These are phyloP conservation scores for Eupithecia dodoneata DNA, from an alignment of 2,888 invertebrate genomes.

Conservation along the genomic window DNA sequence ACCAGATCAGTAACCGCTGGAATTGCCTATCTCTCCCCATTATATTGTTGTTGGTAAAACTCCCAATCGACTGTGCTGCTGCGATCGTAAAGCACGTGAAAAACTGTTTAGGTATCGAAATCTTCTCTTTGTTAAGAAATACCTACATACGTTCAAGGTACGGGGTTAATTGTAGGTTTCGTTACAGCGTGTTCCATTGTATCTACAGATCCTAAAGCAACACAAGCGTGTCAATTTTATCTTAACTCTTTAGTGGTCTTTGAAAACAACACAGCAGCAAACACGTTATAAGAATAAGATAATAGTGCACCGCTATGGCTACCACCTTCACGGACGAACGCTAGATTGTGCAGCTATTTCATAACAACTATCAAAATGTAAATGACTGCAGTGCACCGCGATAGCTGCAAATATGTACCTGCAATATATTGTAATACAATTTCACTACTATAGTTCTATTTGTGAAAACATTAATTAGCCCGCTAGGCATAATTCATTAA, in stretches of 20 bases:
- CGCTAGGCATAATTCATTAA: slow-evolving; percentile 21
- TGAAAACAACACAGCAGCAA: neutral
- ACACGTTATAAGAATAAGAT: neutral
- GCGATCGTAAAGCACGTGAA: neutral
- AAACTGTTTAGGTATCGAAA: neutral
- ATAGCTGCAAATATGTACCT: slow-evolving; percentile 26
- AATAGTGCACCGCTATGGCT: slow-evolving; percentile 36
- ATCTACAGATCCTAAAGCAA: neutral
- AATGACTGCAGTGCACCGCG: slow-evolving; percentile 39
- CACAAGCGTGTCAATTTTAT: neutral
- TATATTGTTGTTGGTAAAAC: slow-evolving; percentile 47
- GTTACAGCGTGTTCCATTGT: neutral
- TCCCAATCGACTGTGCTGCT: neutral
- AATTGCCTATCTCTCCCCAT: slow-evolving; percentile 69
- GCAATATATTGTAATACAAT: slow-evolving; percentile 33
- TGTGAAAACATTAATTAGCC: slow-evolving; percentile 33
- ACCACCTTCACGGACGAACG: slow-evolving; percentile 34
- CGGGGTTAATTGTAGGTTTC: neutral
- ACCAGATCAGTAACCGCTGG: slow-evolving; percentile 66
- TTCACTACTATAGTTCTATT: slow-evolving; percentile 23
- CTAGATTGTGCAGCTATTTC: slow-evolving; percentile 33
- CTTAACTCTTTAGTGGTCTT: neutral
- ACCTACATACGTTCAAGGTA: neutral
- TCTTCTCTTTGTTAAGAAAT: neutral
- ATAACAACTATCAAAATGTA: slow-evolving; percentile 40